These are phyloP conservation scores for Electrona antarctica DNA, from an alignment of 2,113 vertebrate genomes.

Conservation along the genomic window DNA sequence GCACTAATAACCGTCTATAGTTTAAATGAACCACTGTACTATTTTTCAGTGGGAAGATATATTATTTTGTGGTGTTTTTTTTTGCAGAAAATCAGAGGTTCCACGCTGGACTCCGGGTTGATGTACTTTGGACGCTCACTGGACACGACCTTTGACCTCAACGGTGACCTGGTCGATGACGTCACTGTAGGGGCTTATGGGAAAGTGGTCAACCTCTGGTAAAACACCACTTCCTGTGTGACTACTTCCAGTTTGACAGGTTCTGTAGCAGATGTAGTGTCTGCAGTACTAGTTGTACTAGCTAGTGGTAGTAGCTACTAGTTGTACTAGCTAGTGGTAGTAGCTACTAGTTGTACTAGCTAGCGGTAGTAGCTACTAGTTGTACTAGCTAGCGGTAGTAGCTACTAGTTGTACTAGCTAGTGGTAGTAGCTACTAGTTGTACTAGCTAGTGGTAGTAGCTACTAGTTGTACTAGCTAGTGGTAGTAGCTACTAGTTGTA, in stretches of 20 bases:
- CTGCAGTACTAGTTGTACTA: not conserved
- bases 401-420: too few species aligned
- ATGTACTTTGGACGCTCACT: slow-evolving; percentile 87
- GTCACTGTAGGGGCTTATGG: slow-evolving; percentile 84
- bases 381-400: too few species aligned
- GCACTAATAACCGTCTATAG: too few species aligned
- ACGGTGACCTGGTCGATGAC: slow-evolving; percentile 83
- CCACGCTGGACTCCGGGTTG: slow-evolving; percentile 74
- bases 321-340: too few species aligned
- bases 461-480: too few species aligned
- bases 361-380: too few species aligned
- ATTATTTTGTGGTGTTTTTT: slow-evolving; percentile 30
- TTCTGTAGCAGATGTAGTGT: too few species aligned
- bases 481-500: too few species aligned
- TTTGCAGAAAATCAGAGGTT: slow-evolving; percentile 84
- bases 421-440: too few species aligned
- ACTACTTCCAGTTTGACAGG: not conserved
- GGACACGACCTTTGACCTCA: slow-evolving; percentile 83
- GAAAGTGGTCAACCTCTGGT: slow-evolving; percentile 87
- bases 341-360: too few species aligned
- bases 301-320: too few species aligned
- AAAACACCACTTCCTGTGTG: slow-evolving; percentile 59
- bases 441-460: too few species aligned
- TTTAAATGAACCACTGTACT: not conserved
- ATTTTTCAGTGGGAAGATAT: not conserved